Evolutionary conservation across 1,140 invertebrate genomes (phyloP), one percentile per base, ranked within the genome.

Genomic region (Heliconius hewitsoni): DNA sequence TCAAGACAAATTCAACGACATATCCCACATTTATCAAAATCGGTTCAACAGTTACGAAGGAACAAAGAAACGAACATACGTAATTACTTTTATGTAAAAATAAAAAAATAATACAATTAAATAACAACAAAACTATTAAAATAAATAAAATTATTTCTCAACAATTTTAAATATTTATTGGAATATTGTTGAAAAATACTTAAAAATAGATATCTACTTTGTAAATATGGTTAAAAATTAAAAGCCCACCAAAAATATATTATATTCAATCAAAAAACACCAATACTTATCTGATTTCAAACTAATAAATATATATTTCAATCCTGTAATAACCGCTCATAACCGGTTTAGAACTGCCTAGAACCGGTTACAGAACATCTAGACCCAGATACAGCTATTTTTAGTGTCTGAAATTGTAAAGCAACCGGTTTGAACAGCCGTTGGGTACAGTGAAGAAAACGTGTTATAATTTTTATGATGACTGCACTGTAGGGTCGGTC

Each of bases 301-400:
- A 60, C 55, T 11, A 27, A 60, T 60, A 60, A 60, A 60, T 60
- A 60, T 60, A 60, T 23, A 60, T 60, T 27, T 60, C 5, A 11
- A 23, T 60, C 55, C 55, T 3, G 55, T 60, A 60, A 60, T 60
- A 60, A 60, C 55, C 55, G 55, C 55, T 60, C 9, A 23, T 60
- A 74, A 42, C 50, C 50, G 73, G 73, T 74, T 74, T 13, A 55
- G n/a, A 52, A 50, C 73, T 74, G 52, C 50, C 23, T 23, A 30
- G 8, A 74, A 74, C 50, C 50, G 27, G 50, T 34, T 19, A 16
- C 30, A 42, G 34, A 42, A 60, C 55, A 27, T 60, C 55, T 60
- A 60, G 55, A 60, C 55, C n/a, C 55, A 60, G 55, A 60, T 60
- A 60, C 55, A 9, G 55, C 55, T 60, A 60, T 60, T 60, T 60